A percentile compares a stretch with the other conserved stretches of the same genome.
Conservation (phyloP, 2,888 invertebrate genomes). For the Dryomyza anilis region DNA sequence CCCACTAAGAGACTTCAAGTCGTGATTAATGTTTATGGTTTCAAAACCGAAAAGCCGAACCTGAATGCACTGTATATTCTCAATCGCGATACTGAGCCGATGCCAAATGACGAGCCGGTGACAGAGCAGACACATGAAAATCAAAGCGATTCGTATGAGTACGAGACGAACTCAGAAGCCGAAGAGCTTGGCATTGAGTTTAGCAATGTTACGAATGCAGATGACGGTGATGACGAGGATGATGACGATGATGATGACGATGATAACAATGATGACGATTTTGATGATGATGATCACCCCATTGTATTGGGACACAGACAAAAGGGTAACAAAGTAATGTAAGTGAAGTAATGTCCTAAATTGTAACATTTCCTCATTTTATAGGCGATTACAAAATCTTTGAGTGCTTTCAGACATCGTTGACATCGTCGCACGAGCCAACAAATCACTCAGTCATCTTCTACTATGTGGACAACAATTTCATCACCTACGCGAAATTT, state of each 20-base stretch:
- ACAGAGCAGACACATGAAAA: too few relatives aligned
- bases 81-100: slow-evolving; percentile 41
- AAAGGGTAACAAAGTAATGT: slow-evolving; percentile 39
- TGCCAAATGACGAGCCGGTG: background rate
- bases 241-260: slow-evolving; percentile 31
- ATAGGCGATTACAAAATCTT: slow-evolving; percentile 49
- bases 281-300: slow-evolving; percentile 42
- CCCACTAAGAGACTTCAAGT: slow-evolving; percentile 43
- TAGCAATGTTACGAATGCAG: slow-evolving; percentile 6
- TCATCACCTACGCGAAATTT: slow-evolving; percentile 51
- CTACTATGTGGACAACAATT: slow-evolving; percentile 52
- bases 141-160: slow-evolving; percentile 24
- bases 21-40: slow-evolving; percentile 49
- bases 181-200: slow-evolving; percentile 14
- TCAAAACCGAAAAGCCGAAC: slow-evolving; percentile 41
- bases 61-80: slow-evolving; percentile 43
- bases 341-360: background rate
- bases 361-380: background rate
- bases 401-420: slow-evolving; percentile 46
- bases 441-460: slow-evolving; percentile 48
- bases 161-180: slow-evolving; percentile 24
- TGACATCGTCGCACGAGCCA: slow-evolving; percentile 30
- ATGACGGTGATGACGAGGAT: slow-evolving; percentile 29
- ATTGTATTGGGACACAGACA: slow-evolving; percentile 50
- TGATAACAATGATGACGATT: slow-evolving; percentile 32